Evolutionary conservation across 2,797 vertebrate species (phyloP).

Genomic region (Psittacula echo): DNA sequence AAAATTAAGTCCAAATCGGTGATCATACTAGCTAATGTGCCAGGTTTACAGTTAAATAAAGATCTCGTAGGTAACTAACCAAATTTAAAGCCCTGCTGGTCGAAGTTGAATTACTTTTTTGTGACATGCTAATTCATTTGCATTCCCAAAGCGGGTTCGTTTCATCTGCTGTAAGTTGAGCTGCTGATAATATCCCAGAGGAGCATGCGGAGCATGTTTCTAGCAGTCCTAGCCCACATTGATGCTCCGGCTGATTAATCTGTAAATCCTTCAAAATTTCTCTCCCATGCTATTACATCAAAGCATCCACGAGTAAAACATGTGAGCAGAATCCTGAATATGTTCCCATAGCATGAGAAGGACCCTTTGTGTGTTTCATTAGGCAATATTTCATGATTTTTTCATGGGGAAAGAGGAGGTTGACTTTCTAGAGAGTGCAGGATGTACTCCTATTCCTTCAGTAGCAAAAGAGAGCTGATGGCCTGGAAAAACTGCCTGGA

Average conservation of each 20-base stretch:
- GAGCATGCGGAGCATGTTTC: neutral
- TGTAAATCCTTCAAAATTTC: conserved; percentile 12
- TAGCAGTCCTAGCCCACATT: conserved; percentile 8
- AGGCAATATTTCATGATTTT: neutral
- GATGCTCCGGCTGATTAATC: neutral
- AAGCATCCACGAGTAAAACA: neutral
- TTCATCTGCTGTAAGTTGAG: neutral
- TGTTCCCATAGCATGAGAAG: neutral
- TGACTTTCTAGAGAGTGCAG: neutral
- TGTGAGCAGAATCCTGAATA: conserved; percentile 8
- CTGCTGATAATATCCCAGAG: conserved; percentile 25
- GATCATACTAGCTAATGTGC: neutral
- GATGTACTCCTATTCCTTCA: neutral
- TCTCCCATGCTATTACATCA: conserved; percentile 26
- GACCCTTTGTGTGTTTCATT: neutral
- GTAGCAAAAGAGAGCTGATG: conserved; percentile 11
- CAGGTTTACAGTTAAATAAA: conserved; percentile 51
- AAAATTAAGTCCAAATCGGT: neutral
- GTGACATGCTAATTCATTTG: conserved; percentile 37
- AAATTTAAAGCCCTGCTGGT: conserved; percentile 15
- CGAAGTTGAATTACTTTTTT: conserved; percentile 46
- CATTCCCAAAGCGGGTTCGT: neutral
- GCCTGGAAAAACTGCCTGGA: conserved; percentile 26
- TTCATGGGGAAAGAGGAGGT: neutral
- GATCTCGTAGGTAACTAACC: conserved; percentile 25